phyloP scores from a whole-genome alignment of 2,113 vertebrate genomes.

The Sinocyclocheilus anophthalmus region DNA sequence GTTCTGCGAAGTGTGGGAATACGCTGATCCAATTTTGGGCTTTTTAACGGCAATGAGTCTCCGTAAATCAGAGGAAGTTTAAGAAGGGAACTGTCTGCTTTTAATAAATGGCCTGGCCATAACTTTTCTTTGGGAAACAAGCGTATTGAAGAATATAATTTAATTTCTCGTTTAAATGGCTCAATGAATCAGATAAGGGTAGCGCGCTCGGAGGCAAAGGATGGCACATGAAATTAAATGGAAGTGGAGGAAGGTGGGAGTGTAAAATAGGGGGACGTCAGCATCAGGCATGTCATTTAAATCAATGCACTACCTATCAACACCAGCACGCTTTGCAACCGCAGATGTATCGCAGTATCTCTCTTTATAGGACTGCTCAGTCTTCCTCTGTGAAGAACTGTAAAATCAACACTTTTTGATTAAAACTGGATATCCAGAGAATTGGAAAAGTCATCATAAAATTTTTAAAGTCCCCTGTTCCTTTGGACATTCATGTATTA shows the following conservation, averaged over 20 bases:
- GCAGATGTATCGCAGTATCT: conserved; percentile 36
- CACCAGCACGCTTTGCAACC: not conserved
- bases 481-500: not conserved
- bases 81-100: conserved; percentile 39
- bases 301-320: conserved; percentile 51
- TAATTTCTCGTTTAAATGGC: conserved; percentile 61
- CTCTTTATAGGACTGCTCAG: conserved; percentile 24
- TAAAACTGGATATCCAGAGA: conserved; percentile 50
- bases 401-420: conserved; percentile 47
- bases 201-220: conserved; percentile 46
- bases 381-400: conserved; percentile 27
- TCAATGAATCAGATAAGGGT: conserved; percentile 60
- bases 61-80: conserved; percentile 43
- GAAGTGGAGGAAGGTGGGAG: conserved; percentile 36
- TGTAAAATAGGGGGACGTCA: conserved; percentile 29
- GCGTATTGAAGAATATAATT: conserved; percentile 62
- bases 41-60: conserved; percentile 19
- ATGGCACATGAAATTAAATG: conserved; percentile 54
- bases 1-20: conserved; percentile 10
- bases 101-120: conserved; percentile 51
- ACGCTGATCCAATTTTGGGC: conserved; percentile 3
- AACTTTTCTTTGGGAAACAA: conserved; percentile 53
- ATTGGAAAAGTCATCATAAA: not conserved
- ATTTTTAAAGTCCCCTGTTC: not conserved
- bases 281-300: conserved; percentile 39